Conservation (phyloP, 2,113 vertebrate species). For the Danionella cerebrum region DNA sequence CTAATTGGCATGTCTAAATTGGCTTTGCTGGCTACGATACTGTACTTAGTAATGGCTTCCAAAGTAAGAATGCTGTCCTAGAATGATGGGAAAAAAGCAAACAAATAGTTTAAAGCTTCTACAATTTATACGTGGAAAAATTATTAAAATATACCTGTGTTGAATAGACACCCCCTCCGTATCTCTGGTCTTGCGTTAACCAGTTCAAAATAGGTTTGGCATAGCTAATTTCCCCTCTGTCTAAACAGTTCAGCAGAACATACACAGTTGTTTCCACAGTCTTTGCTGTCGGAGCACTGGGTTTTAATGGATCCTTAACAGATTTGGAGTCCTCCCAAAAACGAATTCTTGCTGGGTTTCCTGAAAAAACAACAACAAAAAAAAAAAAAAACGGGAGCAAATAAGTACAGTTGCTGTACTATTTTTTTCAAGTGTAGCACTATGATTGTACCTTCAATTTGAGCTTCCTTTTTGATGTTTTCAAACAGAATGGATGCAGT, state of each 20-base stretch:
- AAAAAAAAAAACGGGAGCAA: not conserved
- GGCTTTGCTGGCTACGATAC: slow-evolving; percentile 49
- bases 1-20: slow-evolving; percentile 69
- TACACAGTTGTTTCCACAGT: slow-evolving; percentile 86
- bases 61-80: slow-evolving; percentile 82
- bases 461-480: slow-evolving; percentile 63
- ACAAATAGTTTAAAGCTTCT: too few relatives aligned
- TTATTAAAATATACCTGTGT: slow-evolving; percentile 67
- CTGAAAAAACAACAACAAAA: slow-evolving; percentile 51
- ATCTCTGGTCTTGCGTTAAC: slow-evolving; percentile 83
- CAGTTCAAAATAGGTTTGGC: slow-evolving; percentile 75
- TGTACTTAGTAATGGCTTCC: slow-evolving; percentile 77
- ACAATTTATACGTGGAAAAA: too few relatives aligned
- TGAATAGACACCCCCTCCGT: slow-evolving; percentile 79
- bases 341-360: slow-evolving; percentile 60
- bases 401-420: too few relatives aligned
- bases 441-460: slow-evolving; percentile 63
- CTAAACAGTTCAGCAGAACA: slow-evolving; percentile 68
- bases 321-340: slow-evolving; percentile 74
- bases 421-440: too few relatives aligned
- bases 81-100: slow-evolving; percentile 32
- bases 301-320: slow-evolving; percentile 36
- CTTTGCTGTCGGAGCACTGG: slow-evolving; percentile 58
- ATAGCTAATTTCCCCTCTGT: slow-evolving; percentile 64
- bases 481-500: slow-evolving; percentile 7